Conservation (phyloP, 1,140 invertebrate genomes). For the Aphaenogaster ashmeadi region DNA sequence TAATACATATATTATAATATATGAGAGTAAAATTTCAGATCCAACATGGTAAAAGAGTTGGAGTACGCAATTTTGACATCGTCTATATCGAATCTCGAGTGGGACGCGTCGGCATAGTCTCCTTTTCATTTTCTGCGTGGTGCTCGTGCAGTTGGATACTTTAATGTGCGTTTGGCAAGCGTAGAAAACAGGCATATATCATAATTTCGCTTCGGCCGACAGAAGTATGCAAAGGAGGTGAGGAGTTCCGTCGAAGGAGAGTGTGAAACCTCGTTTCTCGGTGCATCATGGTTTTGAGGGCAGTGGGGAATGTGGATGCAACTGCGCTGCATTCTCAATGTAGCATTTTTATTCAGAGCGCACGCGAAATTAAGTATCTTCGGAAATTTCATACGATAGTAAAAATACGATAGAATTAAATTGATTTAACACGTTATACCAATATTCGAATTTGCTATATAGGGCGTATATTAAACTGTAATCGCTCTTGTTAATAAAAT, state of each 20-base stretch:
- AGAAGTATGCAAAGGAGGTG: slow-evolving; percentile 32
- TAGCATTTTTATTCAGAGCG: background rate
- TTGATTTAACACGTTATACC: background rate
- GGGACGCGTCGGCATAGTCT: background rate
- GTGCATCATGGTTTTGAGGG: slow-evolving; percentile 53
- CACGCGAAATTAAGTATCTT: background rate
- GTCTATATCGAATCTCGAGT: background rate
- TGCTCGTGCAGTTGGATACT: background rate
- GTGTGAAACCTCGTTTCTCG: slow-evolving; percentile 67
- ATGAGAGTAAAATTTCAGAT: background rate
- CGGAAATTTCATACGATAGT: background rate
- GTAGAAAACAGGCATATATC: slow-evolving; percentile 39
- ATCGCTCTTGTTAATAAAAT: background rate
- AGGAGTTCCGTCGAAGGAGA: slow-evolving; percentile 51
- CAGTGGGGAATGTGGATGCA: slow-evolving; percentile 1
- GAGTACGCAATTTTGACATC: background rate
- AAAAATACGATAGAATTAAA: background rate
- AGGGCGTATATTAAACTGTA: background rate
- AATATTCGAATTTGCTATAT: background rate
- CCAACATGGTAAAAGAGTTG: background rate
- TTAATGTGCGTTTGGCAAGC: slow-evolving; percentile 25
- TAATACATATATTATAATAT: background rate
- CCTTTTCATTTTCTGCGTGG: background rate
- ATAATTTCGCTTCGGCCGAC: slow-evolving; percentile 24
- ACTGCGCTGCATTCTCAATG: slow-evolving; percentile 6